Percentiles rank a stretch among this genome's conserved stretches.
phyloP scores from a whole-genome alignment of 2,797 vertebrate species.

The Enteromius argenteus region DNA sequence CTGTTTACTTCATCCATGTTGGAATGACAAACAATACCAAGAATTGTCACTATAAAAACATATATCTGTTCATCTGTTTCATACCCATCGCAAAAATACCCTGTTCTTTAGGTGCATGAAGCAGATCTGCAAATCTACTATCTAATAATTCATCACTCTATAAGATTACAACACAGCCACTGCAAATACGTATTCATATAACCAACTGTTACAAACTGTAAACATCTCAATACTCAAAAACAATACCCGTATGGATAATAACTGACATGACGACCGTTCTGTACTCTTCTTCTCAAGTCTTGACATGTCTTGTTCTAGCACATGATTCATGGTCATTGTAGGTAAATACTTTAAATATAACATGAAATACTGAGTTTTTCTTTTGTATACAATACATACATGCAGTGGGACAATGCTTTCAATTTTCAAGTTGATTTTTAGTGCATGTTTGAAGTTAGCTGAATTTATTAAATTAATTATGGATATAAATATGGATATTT shows the following conservation, averaged over 20 bases:
- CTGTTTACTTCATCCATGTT: conserved; percentile 60
- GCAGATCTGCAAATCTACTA: neutral
- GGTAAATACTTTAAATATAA: neutral
- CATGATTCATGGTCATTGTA: neutral
- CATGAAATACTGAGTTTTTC: neutral
- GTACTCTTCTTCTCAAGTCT: conserved; percentile 23
- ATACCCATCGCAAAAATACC: neutral
- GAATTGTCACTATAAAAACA: conserved; percentile 44
- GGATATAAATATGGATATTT: neutral
- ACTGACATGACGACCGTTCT: neutral
- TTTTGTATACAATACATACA: neutral
- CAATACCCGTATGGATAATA: neutral
- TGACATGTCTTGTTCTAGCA: conserved; percentile 16
- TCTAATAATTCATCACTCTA: neutral
- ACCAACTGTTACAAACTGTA: neutral
- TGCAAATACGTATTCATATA: neutral
- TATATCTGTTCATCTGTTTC: conserved; percentile 29
- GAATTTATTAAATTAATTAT: neutral
- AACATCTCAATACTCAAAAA: neutral
- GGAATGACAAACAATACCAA: conserved; percentile 41
- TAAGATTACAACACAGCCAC: neutral
- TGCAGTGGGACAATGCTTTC: neutral
- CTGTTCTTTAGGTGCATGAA: neutral
- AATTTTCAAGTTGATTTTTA: neutral
- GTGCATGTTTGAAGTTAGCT: neutral